Evolutionary conservation across 2,797 vertebrate genomes (phyloP).

Genomic region (Esox masquinongy): DNA sequence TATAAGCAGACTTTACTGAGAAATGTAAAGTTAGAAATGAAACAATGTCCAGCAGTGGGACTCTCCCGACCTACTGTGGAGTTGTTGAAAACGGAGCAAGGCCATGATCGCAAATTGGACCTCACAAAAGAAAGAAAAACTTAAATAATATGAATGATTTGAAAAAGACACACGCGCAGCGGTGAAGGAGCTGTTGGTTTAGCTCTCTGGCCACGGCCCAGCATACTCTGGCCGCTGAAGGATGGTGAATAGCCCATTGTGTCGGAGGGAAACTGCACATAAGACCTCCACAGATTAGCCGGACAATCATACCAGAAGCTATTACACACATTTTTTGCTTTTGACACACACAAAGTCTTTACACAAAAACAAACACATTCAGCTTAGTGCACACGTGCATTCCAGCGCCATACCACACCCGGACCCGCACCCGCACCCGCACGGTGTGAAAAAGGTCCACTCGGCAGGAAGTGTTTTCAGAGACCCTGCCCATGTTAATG

Average conservation of each 20-base stretch:
- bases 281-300: constrained; percentile 19
- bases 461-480: constrained; percentile 48
- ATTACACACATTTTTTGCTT: constrained; percentile 12
- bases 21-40: no score
- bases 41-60: no score
- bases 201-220: neutral
- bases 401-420: neutral
- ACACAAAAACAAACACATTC: neutral
- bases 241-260: constrained; percentile 32
- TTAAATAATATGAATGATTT: no score
- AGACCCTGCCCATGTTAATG: constrained; percentile 52
- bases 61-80: no score
- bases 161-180: no score
- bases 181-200: no score
- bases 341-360: constrained; percentile 8
- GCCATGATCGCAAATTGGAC: no score
- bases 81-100: no score
- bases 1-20: no score
- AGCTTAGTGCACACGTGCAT: neutral
- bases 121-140: no score
- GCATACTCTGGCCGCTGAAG: neutral
- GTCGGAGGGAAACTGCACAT: constrained; percentile 22
- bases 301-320: constrained; percentile 1
- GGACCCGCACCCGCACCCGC: neutral
- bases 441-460: constrained; percentile 8